Evolutionary conservation across 2,113 vertebrate species (phyloP), one percentile per base, ranked within the genome.

Genomic region (Chloebia gouldiae): DNA sequence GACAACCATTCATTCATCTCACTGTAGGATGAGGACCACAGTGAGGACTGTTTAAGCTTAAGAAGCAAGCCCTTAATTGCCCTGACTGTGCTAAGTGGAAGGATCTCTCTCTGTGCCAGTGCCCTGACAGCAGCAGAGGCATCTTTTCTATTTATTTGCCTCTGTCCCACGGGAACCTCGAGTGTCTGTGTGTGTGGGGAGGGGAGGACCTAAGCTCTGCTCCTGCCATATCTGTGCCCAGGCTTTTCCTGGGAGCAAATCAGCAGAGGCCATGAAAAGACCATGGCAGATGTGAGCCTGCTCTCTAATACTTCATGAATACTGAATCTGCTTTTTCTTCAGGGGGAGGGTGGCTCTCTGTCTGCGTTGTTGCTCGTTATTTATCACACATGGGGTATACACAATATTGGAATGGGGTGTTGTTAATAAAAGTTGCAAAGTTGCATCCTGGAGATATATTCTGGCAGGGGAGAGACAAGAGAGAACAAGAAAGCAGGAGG

Each of bases 231-330:
- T n/a, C 88, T 45, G 20, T 72, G 50, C 80, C 88, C 68, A 47
- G 51, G 80, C 59, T 94, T 92, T 94, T 87, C 71, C 85, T 1
- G 2, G 88, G 92, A 94, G 76, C 82, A 88, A 86, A 80, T 78
- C 88, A 78, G 50, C 86, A 75, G 78, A 79, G 69, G 64, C 94
- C 47, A 35, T 88, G 94, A 86, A 86, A 94, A 91, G 80, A 63
- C 72, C 1, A 9, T 88, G 80, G 86, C 88, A 94, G 86, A 96
- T 93, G 91, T 75, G 83, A 95, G 42, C 30, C 69, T 88, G 60
- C 37, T 88, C 31, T 66, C 68, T 90, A n/a, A 63, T 92, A 93
- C 40, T 92, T 78, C 59, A 56, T 78, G 79, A 90, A 93, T 81
- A 83, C 47, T 40, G 76, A 90, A 86, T 77, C 33, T 80, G 57